Percentiles rank a stretch among this genome's conserved stretches.
phyloP scores from a whole-genome alignment of 2,113 vertebrate species.

The Glaucidium brasilianum region DNA sequence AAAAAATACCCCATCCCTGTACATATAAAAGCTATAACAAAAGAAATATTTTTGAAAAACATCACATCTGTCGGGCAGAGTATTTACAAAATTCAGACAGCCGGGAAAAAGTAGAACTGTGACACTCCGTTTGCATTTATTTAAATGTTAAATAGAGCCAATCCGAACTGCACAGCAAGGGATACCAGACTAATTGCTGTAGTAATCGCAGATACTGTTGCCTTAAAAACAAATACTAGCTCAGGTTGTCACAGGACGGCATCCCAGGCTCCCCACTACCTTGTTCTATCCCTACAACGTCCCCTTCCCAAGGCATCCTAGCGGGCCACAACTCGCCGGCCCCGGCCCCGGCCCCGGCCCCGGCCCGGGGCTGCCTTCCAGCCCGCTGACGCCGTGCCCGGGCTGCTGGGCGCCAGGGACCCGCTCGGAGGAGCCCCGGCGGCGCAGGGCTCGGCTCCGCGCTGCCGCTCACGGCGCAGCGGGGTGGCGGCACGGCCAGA shows the following conservation, averaged over 20 bases:
- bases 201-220: rapidly evolving
- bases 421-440: not conserved
- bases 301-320: not conserved
- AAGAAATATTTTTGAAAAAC: rapidly evolving
- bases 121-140: not conserved
- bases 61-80: not conserved
- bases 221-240: not conserved
- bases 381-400: not conserved
- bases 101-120: not conserved
- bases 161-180: not conserved
- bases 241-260: rapidly evolving
- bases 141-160: not conserved
- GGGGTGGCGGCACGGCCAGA: not conserved
- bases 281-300: rapidly evolving
- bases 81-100: not conserved
- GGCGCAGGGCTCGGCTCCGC: not conserved
- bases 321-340: not conserved
- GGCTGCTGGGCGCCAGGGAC: not conserved
- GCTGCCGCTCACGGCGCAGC: not conserved
- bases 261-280: no score
- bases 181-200: not conserved
- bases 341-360: not conserved
- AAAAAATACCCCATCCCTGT: not conserved
- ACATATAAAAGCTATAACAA: not conserved
- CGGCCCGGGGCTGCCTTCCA: not conserved